Base-by-base conservation (phyloP, 2,888 invertebrate species). In the Thalpophila matura region DNA sequence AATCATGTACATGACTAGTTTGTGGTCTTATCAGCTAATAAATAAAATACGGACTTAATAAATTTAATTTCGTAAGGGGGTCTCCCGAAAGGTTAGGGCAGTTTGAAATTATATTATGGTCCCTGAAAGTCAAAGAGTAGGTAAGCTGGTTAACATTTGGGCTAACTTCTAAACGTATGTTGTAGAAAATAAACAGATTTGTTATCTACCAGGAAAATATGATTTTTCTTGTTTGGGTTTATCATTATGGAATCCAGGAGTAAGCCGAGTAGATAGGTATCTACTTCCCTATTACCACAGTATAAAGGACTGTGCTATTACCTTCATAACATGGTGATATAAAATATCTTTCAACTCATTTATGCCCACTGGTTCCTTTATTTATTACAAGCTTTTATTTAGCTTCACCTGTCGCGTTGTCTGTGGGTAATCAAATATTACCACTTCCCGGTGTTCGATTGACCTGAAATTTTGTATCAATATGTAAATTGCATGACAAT, bases 41-140 rank as follows among this genome's bases (percentile, higher is more conserved):
- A 5, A 14, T 24, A 24, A 33, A 33, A 33, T 20, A 35, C 12
- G 18, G 24, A 10, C 4, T 37, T 26, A 5, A 26, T 12, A 4
- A 1, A 61, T 43, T 61, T 27, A n/a, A 37, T n/a, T 40, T 33
- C 12, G n/a, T 26, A 43, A 29, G 27, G 51, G 42, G 45, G 0
- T 27, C 10, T 26, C 46, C 67, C 40, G 27, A 27, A 46, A 7
- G 18, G 1, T n/a, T 38, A 46, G 20, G 26, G 20, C 16, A 49
- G 43, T 27, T 10, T 47, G 9, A 18, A n/a, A n/a, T n/a, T n/a
- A n/a, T n/a, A n/a, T n/a, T n/a, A n/a, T n/a, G 6, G 22, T 6
- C 14, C n/a, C 4, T 10, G 31, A 10, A n/a, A 18, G 4, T 38
- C 20, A 38, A 22, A 43, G 4, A 3, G 27, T 24, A 16, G 0